These are phyloP conservation scores for Harpalus rubripes DNA, from an alignment of 2,888 invertebrate species.

Conservation along the genomic window DNA sequence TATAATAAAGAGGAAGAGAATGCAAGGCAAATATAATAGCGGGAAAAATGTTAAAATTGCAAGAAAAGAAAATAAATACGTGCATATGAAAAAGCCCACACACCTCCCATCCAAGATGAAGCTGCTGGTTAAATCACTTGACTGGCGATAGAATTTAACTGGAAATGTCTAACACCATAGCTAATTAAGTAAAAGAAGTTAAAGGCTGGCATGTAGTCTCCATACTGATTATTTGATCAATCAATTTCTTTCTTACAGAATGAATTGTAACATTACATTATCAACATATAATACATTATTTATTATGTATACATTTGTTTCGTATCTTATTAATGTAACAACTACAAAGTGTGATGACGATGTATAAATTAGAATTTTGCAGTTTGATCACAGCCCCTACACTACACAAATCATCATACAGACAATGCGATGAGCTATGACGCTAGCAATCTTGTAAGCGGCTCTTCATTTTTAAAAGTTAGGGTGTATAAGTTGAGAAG, in stretches of 20 bases:
- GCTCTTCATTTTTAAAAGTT: neutral
- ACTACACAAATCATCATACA: slow-evolving; percentile 68
- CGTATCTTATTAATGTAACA: slow-evolving; percentile 65
- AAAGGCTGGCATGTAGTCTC: slow-evolving; percentile 48
- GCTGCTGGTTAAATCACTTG: slow-evolving; percentile 28
- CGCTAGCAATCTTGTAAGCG: slow-evolving; percentile 26
- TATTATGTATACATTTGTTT: slow-evolving; percentile 68
- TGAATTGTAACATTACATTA: slow-evolving; percentile 67
- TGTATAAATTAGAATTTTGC: slow-evolving; percentile 69
- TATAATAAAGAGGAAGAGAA: slow-evolving; percentile 31
- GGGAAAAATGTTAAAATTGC: slow-evolving; percentile 33
- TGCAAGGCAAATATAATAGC: slow-evolving; percentile 48
- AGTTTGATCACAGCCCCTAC: slow-evolving; percentile 73
- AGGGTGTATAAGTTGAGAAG: neutral
- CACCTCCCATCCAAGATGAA: slow-evolving; percentile 56
- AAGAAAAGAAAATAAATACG: slow-evolving; percentile 32
- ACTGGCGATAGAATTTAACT: slow-evolving; percentile 27
- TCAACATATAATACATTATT: slow-evolving; percentile 68
- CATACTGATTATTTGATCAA: slow-evolving; percentile 65
- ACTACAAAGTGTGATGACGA: slow-evolving; percentile 67
- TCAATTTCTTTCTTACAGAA: slow-evolving; percentile 65
- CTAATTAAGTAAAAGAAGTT: slow-evolving; percentile 33
- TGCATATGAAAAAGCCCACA: slow-evolving; percentile 62
- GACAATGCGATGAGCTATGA: slow-evolving; percentile 47
- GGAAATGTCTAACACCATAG: slow-evolving; percentile 20